Evolutionary conservation across 2,113 vertebrate genomes (phyloP), one percentile per base, ranked within the genome.

Genomic region (Pyrgilauda ruficollis): DNA sequence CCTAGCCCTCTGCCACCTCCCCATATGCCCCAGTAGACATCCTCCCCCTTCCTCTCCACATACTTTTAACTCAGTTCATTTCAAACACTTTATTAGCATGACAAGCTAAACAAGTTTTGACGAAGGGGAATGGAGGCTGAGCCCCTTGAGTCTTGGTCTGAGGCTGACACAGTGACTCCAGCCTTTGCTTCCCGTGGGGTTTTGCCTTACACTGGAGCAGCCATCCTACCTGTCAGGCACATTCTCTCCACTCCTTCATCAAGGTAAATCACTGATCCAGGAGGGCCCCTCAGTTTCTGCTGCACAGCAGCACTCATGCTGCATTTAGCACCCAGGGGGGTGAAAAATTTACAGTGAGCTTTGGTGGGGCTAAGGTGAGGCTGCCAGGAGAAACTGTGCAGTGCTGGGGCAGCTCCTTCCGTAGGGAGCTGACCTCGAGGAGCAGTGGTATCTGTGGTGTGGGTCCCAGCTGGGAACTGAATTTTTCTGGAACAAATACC

Each of bases 81-180:
- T 95, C 64, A 88, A 96, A 96, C 8, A 3, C 93, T 78, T 74
- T 39, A 93, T 94, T 96, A 94, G 83, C 94, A 94, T 93, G 94
- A 94, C 90, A 78, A 95, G 92, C 80, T 78, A 93, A 96, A 92
- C 94, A 84, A 96, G 94, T 94, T 96, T 94, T 93, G 80, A 73
- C 9, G 9, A 84, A 92, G 35, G 79, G 41, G 53, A 90, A 90
- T 31, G 33, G 73, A 95, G 63, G 84, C 73, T 72, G 52, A 95
- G 19, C 52, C 83, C 69, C 80, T 92, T 5, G 3, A 68, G 23
- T 41, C 50, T 86, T 13, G 1, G 58, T 82, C 53, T 73, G 81
- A 85, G 75, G 35, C 70, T 91, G 63, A 86, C 53, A 58, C 21
- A 0, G 1, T 50, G 44, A 39, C 50, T 90, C 22, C 52, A 74